Base-by-base conservation (phyloP, 1,140 invertebrate genomes). In the Drosophila arizonae region DNA sequence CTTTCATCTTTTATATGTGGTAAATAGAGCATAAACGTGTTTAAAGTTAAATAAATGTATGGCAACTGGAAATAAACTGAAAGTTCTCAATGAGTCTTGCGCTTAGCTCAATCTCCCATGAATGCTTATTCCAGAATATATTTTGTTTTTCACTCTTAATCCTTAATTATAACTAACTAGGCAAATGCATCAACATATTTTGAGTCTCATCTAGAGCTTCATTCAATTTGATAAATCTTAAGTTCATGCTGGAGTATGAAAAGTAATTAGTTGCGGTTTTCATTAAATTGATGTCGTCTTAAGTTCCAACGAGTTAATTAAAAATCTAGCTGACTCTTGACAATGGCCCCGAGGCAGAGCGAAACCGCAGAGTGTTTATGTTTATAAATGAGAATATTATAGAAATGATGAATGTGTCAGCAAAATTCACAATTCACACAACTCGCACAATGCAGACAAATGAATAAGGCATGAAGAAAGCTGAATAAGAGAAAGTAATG, bases 231-330 rank as follows among this genome's bases (percentile, higher is more conserved):
- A 28, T 11, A 28, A 26, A 28, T 24, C 11, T 33, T 17, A 17
- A 6, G 15, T 17, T 11, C 28, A 33, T 21, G 46, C 3, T 21
- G 28, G 15, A 15, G 15, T 43, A 43, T 43, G 41, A 46, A 28
- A 17, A 26, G 26, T 11, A 17, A 13, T 48, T 48, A 55, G 60
- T 61, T 45, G 41, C 17, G 6, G 21, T 24, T 72, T 55, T 51
- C 52, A 67, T 72, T 72, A 58, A 60, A 61, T 48, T 72, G 60
- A 1, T 9, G 24, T 4, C 62, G 36, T 13, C 45, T 28, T 17
- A 21, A 21, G 51, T 17, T 54, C 45, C 57, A 77, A 81, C 73
- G 75, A 77, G 71, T 82, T 81, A 78, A 81, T 82, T 82, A 81
- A 70, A 75, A 68, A 68, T 55, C 2, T 8, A 30, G 70, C 63